phyloP scores from a whole-genome alignment of 2,888 invertebrate species.

The Drosophila helvetica region DNA sequence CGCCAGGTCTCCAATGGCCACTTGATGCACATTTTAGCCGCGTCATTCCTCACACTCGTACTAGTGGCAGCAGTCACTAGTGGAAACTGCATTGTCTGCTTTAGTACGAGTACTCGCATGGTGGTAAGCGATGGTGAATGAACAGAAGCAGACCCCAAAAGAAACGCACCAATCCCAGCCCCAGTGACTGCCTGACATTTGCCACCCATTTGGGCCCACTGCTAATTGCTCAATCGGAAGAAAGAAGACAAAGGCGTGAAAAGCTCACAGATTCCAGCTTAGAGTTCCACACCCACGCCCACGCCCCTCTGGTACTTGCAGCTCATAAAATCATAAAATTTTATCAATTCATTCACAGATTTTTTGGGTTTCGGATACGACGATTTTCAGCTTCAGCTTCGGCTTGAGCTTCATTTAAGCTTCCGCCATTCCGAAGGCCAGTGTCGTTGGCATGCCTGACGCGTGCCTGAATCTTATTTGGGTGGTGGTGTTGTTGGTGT shows the following conservation, averaged over 20 bases:
- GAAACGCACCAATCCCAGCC: too few species aligned
- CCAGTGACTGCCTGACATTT: constrained; percentile 48
- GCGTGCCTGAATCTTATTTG: constrained; percentile 53
- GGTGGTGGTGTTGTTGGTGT: constrained; percentile 15
- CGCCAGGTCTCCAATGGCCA: constrained; percentile 56
- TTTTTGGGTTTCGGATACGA: constrained; percentile 29
- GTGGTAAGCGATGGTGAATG: background rate
- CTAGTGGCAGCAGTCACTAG: constrained; percentile 45
- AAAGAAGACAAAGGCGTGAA: constrained; percentile 23
- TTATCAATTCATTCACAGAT: constrained; percentile 67
- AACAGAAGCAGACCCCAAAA: constrained; percentile 26
- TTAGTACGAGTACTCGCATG: background rate
- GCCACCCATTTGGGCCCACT: constrained; percentile 30
- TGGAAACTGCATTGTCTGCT: constrained; percentile 28
- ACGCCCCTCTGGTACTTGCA: constrained; percentile 21
- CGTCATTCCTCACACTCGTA: constrained; percentile 55
- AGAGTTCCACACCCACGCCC: constrained; percentile 15
- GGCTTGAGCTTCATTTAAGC: constrained; percentile 40
- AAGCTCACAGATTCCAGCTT: constrained; percentile 13
- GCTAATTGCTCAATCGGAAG: constrained; percentile 57
- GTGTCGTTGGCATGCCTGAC: constrained; percentile 54
- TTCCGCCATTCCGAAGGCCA: constrained; percentile 61
- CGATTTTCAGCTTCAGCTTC: constrained; percentile 25
- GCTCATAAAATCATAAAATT: background rate
- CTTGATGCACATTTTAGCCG: constrained; percentile 64